These are phyloP conservation scores for Okamejei kenojei DNA, from an alignment of 2,797 vertebrate species.

Conservation along the genomic window DNA sequence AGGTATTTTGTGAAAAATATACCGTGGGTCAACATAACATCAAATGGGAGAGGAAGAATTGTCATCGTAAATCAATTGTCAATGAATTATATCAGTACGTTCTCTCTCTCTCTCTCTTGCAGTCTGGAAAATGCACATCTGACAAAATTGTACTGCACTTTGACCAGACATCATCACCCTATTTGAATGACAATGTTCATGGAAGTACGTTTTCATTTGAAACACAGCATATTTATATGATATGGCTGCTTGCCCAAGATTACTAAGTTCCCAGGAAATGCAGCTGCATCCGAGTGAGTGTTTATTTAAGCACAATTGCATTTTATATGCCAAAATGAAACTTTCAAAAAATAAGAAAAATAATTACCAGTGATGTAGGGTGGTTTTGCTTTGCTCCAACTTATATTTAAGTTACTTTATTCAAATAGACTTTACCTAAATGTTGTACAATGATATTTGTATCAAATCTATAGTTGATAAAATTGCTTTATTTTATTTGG, in stretches of 20 bases:
- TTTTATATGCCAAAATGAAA: neutral
- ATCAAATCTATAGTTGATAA: neutral
- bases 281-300: constrained; percentile 19
- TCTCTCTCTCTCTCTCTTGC: neutral
- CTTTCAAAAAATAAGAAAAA: neutral
- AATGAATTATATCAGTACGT: neutral
- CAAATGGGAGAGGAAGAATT: neutral
- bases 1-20: neutral
- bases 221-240: neutral
- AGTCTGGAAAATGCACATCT: neutral
- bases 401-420: neutral
- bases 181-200: neutral
- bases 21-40: neutral
- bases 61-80: neutral
- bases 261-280: constrained; percentile 19
- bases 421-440: neutral
- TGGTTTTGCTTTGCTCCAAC: neutral
- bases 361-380: neutral
- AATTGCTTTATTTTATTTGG: neutral
- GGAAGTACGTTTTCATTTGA: neutral
- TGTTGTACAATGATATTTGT: neutral
- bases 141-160: neutral
- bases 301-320: neutral
- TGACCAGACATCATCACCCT: neutral
- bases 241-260: constrained; percentile 7